Evolutionary conservation across 2,113 vertebrate species (phyloP), one percentile per base, ranked within the genome.

Genomic region (Progne subis): DNA sequence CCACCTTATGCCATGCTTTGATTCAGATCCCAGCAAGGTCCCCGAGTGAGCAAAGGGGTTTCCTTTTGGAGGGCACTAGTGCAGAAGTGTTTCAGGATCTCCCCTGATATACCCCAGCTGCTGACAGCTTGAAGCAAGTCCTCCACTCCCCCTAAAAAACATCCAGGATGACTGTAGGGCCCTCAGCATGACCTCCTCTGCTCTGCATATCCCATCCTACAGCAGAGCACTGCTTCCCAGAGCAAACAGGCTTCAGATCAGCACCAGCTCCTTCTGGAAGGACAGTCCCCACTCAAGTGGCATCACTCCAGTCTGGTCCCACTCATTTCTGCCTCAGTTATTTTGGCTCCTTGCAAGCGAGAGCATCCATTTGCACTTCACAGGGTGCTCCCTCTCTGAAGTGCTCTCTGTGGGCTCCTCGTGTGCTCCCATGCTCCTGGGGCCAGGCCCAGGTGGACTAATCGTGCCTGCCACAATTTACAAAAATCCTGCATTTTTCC

Each of bases 341-440:
- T 61, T 82, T 64, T 47, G n/a, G 49, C 56, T 56, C 5, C 11
- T 90, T 92, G 52, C 52, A 63, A 68, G 56, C 0, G 0, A 69
- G 41, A 63, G 64, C 69, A 87, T 25, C 60, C 65, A 29, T 28
- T 21, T 78, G 50, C 47, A 23, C 49, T 68, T 59, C 57, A 43
- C 18, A 7, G 5, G 5, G 32, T 49, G 53, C 70, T 85, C 34
- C 5, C 39, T 75, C 44, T 7, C 3, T 64, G 52, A 34, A 57
- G 71, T 19, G 14, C 19, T 71, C 3, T 50, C 85, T 87, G 63
- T 2, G 1, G 56, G 55, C 32, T 90, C 68, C 39, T 24, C 1
- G 0, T 6, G 39, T 4, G 44, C 47, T 76, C 56, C 55, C 1
- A 34, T 4, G 46, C 52, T 76, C 60, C 55, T 1, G 0, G 2